Conservation (phyloP, 2,113 vertebrate genomes). For the Heptranchias perlo region DNA sequence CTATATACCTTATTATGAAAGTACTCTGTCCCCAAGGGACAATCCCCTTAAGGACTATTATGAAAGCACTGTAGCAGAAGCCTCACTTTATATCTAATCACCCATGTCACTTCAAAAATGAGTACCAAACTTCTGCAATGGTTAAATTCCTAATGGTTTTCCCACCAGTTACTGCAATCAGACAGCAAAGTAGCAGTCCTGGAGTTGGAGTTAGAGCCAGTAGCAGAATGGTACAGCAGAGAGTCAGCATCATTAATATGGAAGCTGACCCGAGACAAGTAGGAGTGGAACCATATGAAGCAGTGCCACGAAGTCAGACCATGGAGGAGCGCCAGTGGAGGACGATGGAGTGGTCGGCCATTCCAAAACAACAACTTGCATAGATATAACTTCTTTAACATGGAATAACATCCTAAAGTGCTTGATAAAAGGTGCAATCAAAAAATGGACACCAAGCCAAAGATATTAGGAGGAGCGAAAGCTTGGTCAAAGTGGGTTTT, state of each 20-base stretch:
- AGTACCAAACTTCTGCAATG: too few species aligned
- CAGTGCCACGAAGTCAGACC: not conserved
- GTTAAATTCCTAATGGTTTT: too few species aligned
- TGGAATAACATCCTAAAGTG: not conserved
- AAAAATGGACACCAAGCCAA: not conserved
- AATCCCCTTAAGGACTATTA: too few species aligned
- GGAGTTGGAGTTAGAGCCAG: not conserved
- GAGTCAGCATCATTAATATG: not conserved
- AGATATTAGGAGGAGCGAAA: not conserved
- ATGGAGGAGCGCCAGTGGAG: not conserved
- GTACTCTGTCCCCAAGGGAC: too few species aligned
- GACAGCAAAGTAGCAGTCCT: not conserved
- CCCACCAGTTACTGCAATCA: not conserved
- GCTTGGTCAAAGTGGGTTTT: not conserved
- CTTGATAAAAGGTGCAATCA: not conserved
- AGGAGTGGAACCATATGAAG: not conserved
- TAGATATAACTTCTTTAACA: not conserved
- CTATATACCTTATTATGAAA: too few species aligned
- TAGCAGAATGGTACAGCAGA: not conserved
- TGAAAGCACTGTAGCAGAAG: too few species aligned
- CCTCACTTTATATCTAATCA: too few species aligned
- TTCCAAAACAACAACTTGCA: not conserved
- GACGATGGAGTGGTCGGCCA: not conserved
- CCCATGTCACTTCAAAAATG: too few species aligned
- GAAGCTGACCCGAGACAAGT: not conserved